These are phyloP conservation scores for Chunga burmeisteri DNA, from an alignment of 2,113 vertebrate genomes.

Conservation along the genomic window DNA sequence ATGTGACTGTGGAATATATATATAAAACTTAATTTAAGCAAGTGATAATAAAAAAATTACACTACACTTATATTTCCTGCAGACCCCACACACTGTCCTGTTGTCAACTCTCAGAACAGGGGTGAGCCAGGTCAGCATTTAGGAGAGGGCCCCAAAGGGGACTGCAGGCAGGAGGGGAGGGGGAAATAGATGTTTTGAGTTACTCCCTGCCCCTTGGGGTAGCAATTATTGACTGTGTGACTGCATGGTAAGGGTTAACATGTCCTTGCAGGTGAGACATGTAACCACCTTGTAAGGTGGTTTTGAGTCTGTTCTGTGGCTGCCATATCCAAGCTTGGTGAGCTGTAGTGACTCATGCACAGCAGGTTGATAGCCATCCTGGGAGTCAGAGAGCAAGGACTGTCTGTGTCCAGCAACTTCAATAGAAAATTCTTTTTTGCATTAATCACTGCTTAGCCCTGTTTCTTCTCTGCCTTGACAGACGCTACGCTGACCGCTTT, in stretches of 20 bases:
- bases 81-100: background rate
- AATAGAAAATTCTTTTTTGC: background rate
- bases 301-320: background rate
- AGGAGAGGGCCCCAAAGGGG: too few relatives aligned
- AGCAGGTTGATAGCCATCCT: background rate
- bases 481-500: background rate
- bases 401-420: background rate
- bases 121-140: background rate
- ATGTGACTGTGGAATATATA: background rate
- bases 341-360: background rate
- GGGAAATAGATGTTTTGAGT: background rate
- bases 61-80: fast-evolving
- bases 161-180: background rate
- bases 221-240: background rate
- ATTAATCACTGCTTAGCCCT: background rate
- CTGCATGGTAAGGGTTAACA: background rate
- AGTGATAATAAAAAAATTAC: background rate
- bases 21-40: background rate
- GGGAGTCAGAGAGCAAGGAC: background rate
- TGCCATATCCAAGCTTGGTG: background rate
- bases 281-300: too few relatives aligned
- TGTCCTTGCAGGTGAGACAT: background rate
- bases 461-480: background rate
- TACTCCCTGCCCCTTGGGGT: too few relatives aligned
- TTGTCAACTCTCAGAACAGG: background rate